Evolutionary conservation across 2,888 invertebrate genomes (phyloP), one percentile per base, ranked within the genome.

Genomic region (Thereva unica): DNA sequence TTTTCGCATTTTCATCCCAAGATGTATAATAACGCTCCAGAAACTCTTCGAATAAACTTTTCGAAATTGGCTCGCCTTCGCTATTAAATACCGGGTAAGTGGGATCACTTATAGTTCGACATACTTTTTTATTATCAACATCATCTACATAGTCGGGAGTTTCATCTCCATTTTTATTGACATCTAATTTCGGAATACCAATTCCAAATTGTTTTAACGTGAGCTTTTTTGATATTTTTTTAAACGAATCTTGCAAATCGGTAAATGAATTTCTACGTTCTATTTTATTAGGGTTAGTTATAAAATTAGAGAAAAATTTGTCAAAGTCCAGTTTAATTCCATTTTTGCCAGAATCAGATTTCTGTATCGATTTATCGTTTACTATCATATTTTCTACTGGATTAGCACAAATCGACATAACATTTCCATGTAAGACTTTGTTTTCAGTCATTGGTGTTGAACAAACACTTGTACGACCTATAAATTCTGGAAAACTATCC

Each of bases 381-480:
- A 54, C 47, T n/a, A 49, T 55, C 7, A 61, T 12, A 63, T 67
- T 67, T 40, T 81, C 83, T 53, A 85, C 85, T 0, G 87, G 85
- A 74, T 87, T 85, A 70, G 86, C 86, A 75, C 90, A 90, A 73
- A 92, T 91, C 0, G 90, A 89, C 71, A 91, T 83, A 47, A 89
- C 87, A 68, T 86, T 89, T 7, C 85, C 89, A 72, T 90, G 89
- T 5, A 92, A 76, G 2, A 91, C 84, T 77, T 90, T 89, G 76
- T 86, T 89, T 75, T 92, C 91, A 0, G 89, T 86, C 85, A 91
- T 86, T 0, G 92, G 92, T 0, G 92, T 92, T 0, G 89, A 89
- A 71, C 90, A 90, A 0, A 91, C 87, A 70, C 90, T 90, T 0
- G 90, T 90, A 71, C 89, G 89, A 9, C 88, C 86, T 5, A 86